phyloP scores from a whole-genome alignment of 2,797 vertebrate species.

The Crenuchus spilurus region DNA sequence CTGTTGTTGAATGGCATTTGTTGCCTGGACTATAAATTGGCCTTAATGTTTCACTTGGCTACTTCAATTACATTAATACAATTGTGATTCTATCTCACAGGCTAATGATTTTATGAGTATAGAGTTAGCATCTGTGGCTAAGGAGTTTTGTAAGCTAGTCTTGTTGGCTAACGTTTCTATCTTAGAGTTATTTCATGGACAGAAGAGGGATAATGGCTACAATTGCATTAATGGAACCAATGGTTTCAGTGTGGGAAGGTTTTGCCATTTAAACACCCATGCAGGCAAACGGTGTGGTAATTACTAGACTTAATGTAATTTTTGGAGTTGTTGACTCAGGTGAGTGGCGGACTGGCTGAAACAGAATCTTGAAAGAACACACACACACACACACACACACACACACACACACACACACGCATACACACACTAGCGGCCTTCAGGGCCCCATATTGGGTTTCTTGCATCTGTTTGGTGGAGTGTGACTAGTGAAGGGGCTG shows the following conservation, averaged over 20 bases:
- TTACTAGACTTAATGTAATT: conserved; percentile 54
- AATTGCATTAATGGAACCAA: background rate
- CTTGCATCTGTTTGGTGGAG: conserved; percentile 53
- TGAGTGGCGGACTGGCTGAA: conserved; percentile 49
- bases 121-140: no score
- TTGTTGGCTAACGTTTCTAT: no score
- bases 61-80: no score
- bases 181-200: conserved; percentile 31
- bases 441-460: conserved; percentile 49
- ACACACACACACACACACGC: background rate
- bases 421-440: conserved; percentile 43
- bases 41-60: no score
- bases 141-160: background rate
- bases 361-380: conserved; percentile 40
- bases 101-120: no score
- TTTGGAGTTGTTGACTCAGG: conserved; percentile 57
- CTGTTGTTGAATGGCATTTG: no score
- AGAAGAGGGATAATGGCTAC: background rate
- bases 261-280: conserved; percentile 7
- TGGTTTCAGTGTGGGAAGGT: conserved; percentile 9
- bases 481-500: conserved; percentile 42
- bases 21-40: no score
- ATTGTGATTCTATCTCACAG: no score
- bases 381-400: background rate
- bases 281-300: conserved; percentile 37